Conservation (phyloP, 2,797 vertebrate species). For the Taeniopygia guttata region DNA sequence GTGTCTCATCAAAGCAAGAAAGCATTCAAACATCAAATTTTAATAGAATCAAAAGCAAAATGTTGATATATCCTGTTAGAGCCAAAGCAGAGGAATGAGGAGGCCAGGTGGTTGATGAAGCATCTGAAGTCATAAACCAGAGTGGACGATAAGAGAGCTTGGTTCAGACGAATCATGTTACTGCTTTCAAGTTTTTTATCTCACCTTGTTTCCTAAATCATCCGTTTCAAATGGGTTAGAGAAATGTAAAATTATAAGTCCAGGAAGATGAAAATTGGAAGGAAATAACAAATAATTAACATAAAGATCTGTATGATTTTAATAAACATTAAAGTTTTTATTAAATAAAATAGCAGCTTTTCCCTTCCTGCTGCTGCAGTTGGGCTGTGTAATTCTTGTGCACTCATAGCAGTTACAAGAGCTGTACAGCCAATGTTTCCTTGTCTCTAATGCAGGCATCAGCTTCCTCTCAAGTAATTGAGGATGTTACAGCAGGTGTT, state of each 20-base stretch:
- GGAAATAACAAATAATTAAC: neutral
- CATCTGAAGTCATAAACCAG: neutral
- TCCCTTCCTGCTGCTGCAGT: neutral
- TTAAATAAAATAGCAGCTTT: neutral
- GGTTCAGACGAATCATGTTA: neutral
- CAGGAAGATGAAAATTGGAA: conserved; percentile 12
- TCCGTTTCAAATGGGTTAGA: neutral
- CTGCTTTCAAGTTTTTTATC: neutral
- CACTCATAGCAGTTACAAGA: neutral
- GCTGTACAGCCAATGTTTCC: neutral
- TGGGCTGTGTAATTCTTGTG: neutral
- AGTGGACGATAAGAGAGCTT: neutral
- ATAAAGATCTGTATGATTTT: neutral
- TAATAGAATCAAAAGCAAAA: neutral
- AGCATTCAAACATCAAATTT: neutral
- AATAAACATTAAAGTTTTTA: neutral
- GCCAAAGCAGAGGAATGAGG: neutral
- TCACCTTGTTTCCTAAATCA: neutral
- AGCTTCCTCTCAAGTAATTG: neutral
- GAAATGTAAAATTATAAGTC: conserved; percentile 16
- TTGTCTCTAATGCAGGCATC: conserved; percentile 15
- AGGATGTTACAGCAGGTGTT: conserved; percentile 35
- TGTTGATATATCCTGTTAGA: neutral
- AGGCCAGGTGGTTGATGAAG: neutral
- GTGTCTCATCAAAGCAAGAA: neutral